Conservation (phyloP, 92 coral and sea anemone genomes). For the Zoanthus sansibaricus region DNA sequence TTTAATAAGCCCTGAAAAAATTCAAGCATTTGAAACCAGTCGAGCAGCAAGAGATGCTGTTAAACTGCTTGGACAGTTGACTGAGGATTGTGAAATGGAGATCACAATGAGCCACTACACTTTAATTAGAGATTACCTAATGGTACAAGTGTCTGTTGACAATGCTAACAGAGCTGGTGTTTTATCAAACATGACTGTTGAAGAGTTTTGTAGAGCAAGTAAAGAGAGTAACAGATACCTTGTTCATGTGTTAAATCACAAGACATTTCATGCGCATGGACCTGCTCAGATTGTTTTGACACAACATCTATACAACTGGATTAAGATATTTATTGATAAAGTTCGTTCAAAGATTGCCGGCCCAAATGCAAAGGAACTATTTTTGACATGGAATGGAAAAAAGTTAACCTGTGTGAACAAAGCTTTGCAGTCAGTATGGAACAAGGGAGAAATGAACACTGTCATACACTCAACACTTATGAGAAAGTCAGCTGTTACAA, state of each 20-base stretch:
- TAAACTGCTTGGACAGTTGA: slow-evolving; percentile 54
- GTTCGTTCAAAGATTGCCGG: slow-evolving; percentile 38
- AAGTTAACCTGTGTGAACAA: slow-evolving; percentile 52
- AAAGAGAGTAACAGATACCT: slow-evolving; percentile 34
- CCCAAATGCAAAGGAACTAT: slow-evolving; percentile 23
- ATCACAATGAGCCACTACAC: slow-evolving; percentile 59
- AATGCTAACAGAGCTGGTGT: slow-evolving; percentile 76
- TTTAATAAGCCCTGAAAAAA: slow-evolving; percentile 51
- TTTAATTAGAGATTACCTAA: slow-evolving; percentile 59
- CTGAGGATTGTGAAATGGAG: slow-evolving; percentile 33
- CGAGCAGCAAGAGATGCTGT: slow-evolving; percentile 62
- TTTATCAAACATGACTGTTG: slow-evolving; percentile 58
- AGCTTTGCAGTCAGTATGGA: slow-evolving; percentile 54
- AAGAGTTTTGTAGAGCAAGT: slow-evolving; percentile 43
- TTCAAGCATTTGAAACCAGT: slow-evolving; percentile 54
- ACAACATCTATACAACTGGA: slow-evolving; percentile 47
- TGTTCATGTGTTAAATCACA: slow-evolving; percentile 57
- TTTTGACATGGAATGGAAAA: slow-evolving; percentile 62
- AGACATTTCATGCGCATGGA: slow-evolving; percentile 64
- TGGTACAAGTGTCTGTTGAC: slow-evolving; percentile 63
- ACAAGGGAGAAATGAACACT: slow-evolving; percentile 54
- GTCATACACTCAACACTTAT: slow-evolving; percentile 55
- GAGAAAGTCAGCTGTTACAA: slow-evolving; percentile 55
- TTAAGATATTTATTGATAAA: slow-evolving; percentile 43
- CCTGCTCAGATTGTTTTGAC: slow-evolving; percentile 47